Evolutionary conservation across 2,113 vertebrate genomes (phyloP).

Genomic region (Dipodomys ordii): DNA sequence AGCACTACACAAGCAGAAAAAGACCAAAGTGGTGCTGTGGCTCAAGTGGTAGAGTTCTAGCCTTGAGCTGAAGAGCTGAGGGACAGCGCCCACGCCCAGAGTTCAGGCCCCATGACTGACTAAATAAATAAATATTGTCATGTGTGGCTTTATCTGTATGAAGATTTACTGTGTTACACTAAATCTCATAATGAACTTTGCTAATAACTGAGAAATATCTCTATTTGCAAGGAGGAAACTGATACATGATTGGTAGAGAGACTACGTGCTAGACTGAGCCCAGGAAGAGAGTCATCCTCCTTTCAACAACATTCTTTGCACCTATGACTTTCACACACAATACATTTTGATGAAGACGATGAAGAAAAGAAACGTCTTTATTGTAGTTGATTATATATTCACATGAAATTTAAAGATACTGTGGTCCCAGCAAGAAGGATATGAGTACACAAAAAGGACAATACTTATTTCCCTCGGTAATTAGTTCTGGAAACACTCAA

Average conservation of each 20-base stretch:
- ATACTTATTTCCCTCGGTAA: not conserved
- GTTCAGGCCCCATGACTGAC: no score
- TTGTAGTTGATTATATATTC: rapidly evolving
- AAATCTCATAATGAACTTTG: not conserved
- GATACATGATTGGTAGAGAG: not conserved
- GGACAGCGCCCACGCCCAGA: no score
- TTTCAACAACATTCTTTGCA: not conserved
- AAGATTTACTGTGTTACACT: not conserved
- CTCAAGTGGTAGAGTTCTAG: no score
- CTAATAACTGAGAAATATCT: not conserved
- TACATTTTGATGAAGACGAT: not conserved
- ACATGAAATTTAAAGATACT: not conserved
- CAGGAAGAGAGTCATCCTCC: not conserved
- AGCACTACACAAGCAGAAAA: no score
- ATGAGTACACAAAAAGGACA: not conserved
- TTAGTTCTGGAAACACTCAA: not conserved
- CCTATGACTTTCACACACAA: not conserved
- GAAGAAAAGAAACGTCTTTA: not conserved
- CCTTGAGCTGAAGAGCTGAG: no score
- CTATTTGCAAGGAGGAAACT: not conserved
- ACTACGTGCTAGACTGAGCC: not conserved
- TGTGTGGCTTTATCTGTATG: not conserved
- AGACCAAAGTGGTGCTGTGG: no score
- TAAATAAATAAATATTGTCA: no score
- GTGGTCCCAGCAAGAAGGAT: not conserved